Base-by-base conservation (phyloP, 2,797 vertebrate species). In the Percopsis omiscomaycus region DNA sequence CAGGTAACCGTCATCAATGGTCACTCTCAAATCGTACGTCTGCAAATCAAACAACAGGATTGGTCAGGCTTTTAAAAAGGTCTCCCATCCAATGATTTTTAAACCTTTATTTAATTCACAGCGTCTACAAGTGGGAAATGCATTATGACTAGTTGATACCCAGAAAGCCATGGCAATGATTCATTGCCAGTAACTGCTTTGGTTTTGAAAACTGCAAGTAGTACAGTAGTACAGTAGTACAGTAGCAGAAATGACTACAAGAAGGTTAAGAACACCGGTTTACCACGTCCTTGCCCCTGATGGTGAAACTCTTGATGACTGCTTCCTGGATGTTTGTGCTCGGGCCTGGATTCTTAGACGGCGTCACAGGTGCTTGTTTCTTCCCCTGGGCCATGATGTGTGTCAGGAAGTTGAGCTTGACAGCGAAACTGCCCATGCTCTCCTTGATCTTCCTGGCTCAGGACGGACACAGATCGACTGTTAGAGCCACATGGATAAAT, bases 341-440 rank as follows among this genome's bases (percentile, higher is more conserved):
- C 44, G 84, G 75, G 16, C 75, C 61, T 5, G 82, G 74, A 52
- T 70, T 63, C 10, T 6, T 50, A 54, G 10, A 0, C 56, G 61
- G 10, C 57, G 65, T 1, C 52, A 12, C 55, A 3, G 74, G 8
- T 11, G 42, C 42, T 49, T 56, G 69, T 49, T 71, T 88, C 73
- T 84, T 91, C 65, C 81, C 73, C 74, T 95, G 94, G 12, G 57
- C 93, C 0, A 97, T 88, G 0, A 65, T 83, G 72, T 97, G 95
- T 53, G 94, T 89, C 69, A 96, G 61, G 81, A 95, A 96, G 82
- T 95, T 96, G 60, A 96, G 65, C 73, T 95, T 96, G 15, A 94
- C 94, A 1, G 94, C 90, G 27, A 95, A 89, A 61, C 93, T 93
- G 68, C 86, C 89, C 82, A 96, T 89, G 78, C 95, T 96, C 71